Base-by-base conservation (phyloP, 2,797 vertebrate species). In the Chrysocyon brachyurus region DNA sequence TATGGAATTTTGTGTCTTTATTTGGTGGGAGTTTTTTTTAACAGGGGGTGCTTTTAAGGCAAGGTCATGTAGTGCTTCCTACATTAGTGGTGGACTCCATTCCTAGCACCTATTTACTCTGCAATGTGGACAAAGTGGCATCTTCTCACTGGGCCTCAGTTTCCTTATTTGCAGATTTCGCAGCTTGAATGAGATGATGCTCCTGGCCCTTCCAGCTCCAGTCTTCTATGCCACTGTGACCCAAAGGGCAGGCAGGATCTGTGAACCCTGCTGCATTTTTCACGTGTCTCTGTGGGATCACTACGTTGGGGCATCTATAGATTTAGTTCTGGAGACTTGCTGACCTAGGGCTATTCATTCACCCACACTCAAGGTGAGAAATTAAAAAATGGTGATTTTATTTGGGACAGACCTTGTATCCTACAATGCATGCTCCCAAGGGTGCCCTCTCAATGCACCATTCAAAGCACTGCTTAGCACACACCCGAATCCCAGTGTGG, bases 381-480 rank as follows among this genome's bases (percentile, higher is more conserved):
- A 49, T 63, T 64, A 66, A 54, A 79, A 78, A 94, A 86, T 78
- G 26, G 24, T 81, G 78, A 84, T 94, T 96, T 97, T 90, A 57
- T 90, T 92, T 86, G 77, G 57, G 72, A 61, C 49, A 19, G 56
- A 89, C 91, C 26, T 75, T 93, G 75, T 96, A 91, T 66, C 54
- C 83, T 94, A 12, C 85, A 93, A 56, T 3, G 11, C 22, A 52
- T 16, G 0, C 91, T 84, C 92, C 78, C 93, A 96, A 96, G 93
- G 81, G 89, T n/a, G 26, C 46, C 66, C 36, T 78, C 40, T 15
- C n/a, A 87, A n/a, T 10, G 26, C 36, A 33, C 8, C 21, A 36
- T 97, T 98, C 95, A 97, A 97, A 98, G 84, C 1, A 0, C 28
- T 92, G 33, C 22, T 73, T 90, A 95, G 17, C 33, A 93, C 59